These are phyloP conservation scores for Sinocyclocheilus maitianheensis DNA, from an alignment of 2,113 vertebrate genomes.

Conservation along the genomic window DNA sequence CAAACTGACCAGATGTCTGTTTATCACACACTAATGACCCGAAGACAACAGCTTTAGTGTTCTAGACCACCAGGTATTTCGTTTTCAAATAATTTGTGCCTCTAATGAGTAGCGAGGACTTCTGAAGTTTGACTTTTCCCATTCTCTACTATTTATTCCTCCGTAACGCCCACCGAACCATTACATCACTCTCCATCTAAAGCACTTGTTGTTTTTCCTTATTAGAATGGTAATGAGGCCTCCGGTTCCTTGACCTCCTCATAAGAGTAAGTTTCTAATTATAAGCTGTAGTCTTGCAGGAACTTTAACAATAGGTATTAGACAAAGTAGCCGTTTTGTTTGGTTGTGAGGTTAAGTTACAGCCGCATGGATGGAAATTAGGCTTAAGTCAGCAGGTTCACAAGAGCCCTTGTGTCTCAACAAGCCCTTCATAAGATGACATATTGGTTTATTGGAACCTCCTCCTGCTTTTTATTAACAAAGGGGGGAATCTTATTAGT, in stretches of 20 bases:
- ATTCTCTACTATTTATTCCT: background rate
- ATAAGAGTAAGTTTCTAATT: constrained; percentile 16
- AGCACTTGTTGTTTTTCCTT: constrained; percentile 7
- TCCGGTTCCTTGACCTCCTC: constrained; percentile 22
- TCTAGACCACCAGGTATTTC: background rate
- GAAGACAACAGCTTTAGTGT: constrained; percentile 29
- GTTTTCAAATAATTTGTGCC: constrained; percentile 20
- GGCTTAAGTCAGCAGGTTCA: constrained; percentile 47
- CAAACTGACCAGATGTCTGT: constrained; percentile 48
- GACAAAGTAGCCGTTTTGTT: constrained; percentile 63
- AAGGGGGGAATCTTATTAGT: constrained; percentile 55
- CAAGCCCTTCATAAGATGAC: constrained; percentile 46
- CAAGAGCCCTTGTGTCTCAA: constrained; percentile 57
- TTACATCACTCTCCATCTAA: constrained; percentile 20
- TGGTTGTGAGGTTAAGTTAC: constrained; percentile 63
- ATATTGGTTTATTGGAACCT: constrained; percentile 39
- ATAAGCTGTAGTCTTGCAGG: constrained; percentile 29
- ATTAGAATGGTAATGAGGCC: constrained; percentile 7
- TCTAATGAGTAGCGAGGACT: background rate
- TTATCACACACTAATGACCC: constrained; percentile 45
- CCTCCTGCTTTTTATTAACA: constrained; percentile 41
- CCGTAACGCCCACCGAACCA: background rate
- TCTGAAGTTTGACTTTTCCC: background rate
- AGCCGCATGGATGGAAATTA: constrained; percentile 35
- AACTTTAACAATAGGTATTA: constrained; percentile 65